Evolutionary conservation across 1,140 invertebrate genomes (phyloP), one percentile per base, ranked within the genome.

Genomic region (Ips nitidus): DNA sequence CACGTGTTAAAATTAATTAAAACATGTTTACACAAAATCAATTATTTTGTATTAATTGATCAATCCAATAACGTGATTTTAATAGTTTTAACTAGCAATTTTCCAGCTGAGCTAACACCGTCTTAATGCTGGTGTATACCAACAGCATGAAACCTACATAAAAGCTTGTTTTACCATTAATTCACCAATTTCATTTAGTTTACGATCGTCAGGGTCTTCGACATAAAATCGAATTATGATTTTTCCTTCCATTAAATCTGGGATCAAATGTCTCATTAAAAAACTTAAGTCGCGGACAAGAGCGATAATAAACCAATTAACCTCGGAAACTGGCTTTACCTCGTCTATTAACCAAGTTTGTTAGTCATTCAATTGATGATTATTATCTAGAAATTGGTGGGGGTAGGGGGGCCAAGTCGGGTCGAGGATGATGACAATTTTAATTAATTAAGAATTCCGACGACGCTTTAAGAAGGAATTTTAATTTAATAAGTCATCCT

Each of bases 281-380:
- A 47, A 61, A 40, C 8, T 61, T 47, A 61, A 61, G 43, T 43
- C 47, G 43, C 59, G 37, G 59, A 61, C 59, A 61, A 61, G 22
- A 22, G 43, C 43, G 59, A 47, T 61, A 61, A 61, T 61, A 61
- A 61, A 61, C 41, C 59, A 61, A 47, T 61, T 47, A 61, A 61
- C 8, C 43, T 47, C 59, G 8, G 38, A 61, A 37, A 22, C 38
- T 45, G n/a, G 6, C 43, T 4, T 43, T 61, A 61, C 59, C 59
- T 61, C 40, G 37, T 43, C 8, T 50, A n/a, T 59, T 59, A 59
- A 59, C 43, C 4, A 39, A 61, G 42, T 61, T 50, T 38, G 42
- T 61, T 61, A 61, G 42, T 61, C 59, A 61, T 61, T 47, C 59
- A 61, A 61, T 45, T 61, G 59, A 43, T 61, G 59, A 8, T 61